These are phyloP conservation scores for Gasteruption jaculator DNA, from an alignment of 2,888 invertebrate genomes.

Conservation along the genomic window DNA sequence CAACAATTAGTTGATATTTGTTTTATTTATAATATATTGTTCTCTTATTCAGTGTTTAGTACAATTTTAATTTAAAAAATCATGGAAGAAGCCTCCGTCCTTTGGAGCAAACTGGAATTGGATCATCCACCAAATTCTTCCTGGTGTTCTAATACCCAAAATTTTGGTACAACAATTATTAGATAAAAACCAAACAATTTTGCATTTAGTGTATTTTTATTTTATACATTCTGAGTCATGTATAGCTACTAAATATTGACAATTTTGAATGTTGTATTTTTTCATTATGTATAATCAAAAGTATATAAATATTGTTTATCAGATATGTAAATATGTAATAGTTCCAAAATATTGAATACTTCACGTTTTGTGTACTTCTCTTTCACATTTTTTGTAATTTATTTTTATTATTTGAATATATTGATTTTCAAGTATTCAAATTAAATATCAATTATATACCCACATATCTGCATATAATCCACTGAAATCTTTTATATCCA, in stretches of 20 bases:
- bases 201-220: no score
- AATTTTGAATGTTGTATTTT: constrained; percentile 1
- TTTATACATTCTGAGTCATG: no score
- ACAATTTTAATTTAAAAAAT: constrained; percentile 7
- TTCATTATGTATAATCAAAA: no score
- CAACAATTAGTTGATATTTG: no score
- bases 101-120: constrained; percentile 39
- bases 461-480: neutral
- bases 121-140: constrained; percentile 36
- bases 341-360: constrained; percentile 1
- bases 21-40: no score
- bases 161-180: no score
- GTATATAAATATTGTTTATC: constrained; percentile 7
- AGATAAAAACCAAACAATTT: constrained; percentile 10
- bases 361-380: constrained; percentile 1
- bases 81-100: constrained; percentile 37
- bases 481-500: neutral
- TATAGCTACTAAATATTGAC: no score
- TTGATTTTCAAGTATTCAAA: no score
- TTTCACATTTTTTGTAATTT: no score
- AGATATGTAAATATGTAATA: constrained; percentile 3
- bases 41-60: no score
- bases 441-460: no score
- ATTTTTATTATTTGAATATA: constrained; percentile 2
- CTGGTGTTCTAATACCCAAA: constrained; percentile 26